Evolutionary conservation across 1,140 invertebrate genomes (phyloP), one percentile per base, ranked within the genome.

Genomic region (Leptopilina boulardi): DNA sequence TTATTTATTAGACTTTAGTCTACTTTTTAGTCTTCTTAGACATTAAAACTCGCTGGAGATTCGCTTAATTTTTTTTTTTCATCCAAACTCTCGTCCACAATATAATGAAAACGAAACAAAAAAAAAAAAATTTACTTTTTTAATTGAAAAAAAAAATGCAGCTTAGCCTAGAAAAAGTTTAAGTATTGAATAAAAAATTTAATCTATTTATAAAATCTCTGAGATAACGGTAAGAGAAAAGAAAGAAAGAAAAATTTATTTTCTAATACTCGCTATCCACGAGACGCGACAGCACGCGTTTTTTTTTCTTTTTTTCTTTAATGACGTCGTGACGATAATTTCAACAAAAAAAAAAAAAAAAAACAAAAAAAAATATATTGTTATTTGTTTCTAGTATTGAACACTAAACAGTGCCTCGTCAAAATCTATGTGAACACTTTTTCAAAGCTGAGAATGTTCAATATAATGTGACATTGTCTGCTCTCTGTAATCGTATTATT

Each of bases 381-480:
- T 90, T 89, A 89, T 89, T 66, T 88, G 87, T 89, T 89, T 90
- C 82, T 89, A 89, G 82, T 89, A 89, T 38, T 88, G 87, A 89
- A 90, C 89, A 89, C 88, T 89, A 82, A 90, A 89, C 88, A 90
- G 88, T 90, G 88, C 88, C 89, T 89, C 88, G 87, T 89, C 87
- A 86, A 89, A 90, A 89, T 89, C 86, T 87, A 87, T 89, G 84
- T 87, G 85, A 88, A 88, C 83, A 85, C 83, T 85, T 85, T 88
- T 87, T 80, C 82, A 87, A 8, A 87, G 82, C 77, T 77, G 83
- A 86, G 82, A 87, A 89, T 86, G 85, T 84, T 89, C 84, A 82
- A 82, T 82, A 82, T 84, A 85, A 84, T 76, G 77, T 80, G 81
- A 86, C 86, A 87, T 86, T 89, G 82, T 85, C 83, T 70, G 82